Conservation (phyloP, 2,113 vertebrate genomes). For the Nymphicus hollandicus region DNA sequence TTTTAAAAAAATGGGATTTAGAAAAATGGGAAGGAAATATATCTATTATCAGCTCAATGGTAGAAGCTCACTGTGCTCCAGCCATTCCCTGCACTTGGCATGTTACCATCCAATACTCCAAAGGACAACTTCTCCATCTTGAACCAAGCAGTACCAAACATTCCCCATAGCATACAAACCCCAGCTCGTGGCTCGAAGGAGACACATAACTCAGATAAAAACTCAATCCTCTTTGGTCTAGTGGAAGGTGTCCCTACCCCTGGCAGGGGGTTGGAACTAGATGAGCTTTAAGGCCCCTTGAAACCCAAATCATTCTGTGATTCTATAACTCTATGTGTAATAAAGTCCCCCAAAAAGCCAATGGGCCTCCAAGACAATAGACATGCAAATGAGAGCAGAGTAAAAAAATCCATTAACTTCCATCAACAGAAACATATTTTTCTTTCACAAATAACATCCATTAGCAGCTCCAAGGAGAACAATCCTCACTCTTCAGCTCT, state of each 20-base stretch:
- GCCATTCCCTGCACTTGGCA: not conserved
- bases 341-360: not conserved
- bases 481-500: not conserved
- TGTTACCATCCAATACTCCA: not conserved
- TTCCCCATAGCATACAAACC: not conserved
- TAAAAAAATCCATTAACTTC: not conserved
- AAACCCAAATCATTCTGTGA: not conserved
- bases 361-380: not conserved
- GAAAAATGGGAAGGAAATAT: not conserved
- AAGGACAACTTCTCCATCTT: not conserved
- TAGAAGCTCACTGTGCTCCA: not conserved
- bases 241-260: not conserved
- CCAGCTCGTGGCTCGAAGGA: accelerated
- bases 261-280: not conserved
- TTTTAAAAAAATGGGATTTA: not conserved
- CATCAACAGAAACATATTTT: not conserved
- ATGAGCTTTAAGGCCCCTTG: not conserved
- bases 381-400: not conserved
- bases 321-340: not conserved
- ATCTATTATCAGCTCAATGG: not conserved
- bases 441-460: not conserved
- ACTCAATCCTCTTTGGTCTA: not conserved
- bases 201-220: not conserved
- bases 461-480: not conserved
- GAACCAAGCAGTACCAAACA: accelerated